A percentile compares a stretch with the other conserved stretches of the same genome.
Conservation (phyloP, 2,888 invertebrate genomes). For the Spodoptera exigua region DNA sequence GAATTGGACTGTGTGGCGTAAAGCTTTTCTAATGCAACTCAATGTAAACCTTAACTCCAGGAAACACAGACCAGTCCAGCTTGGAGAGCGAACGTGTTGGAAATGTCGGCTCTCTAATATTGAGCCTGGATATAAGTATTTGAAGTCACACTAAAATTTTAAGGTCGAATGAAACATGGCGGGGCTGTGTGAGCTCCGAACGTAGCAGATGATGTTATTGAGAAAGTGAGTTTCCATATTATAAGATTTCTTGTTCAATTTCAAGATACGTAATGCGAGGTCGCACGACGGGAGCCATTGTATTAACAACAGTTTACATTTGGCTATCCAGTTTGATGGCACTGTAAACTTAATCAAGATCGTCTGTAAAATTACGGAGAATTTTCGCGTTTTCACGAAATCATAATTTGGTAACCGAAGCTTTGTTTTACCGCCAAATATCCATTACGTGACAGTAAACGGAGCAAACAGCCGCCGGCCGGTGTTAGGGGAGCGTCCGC, state of each 20-base stretch:
- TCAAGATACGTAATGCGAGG: background rate
- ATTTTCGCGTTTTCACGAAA: conserved; percentile 29
- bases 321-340: conserved; percentile 2
- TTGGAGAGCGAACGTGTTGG: conserved; percentile 11
- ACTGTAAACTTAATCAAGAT: conserved; percentile 26
- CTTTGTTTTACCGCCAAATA: conserved; percentile 45
- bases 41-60: conserved; percentile 24
- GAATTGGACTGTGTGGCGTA: conserved; percentile 25
- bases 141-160: conserved; percentile 53
- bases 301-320: conserved; percentile 1
- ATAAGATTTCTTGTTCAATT: background rate
- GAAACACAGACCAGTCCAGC: conserved; percentile 22
- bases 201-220: conserved; percentile 9
- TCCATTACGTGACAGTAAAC: conserved; percentile 39
- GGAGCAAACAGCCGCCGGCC: conserved; percentile 19
- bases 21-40: conserved; percentile 21
- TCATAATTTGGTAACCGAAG: conserved; percentile 46
- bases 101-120: conserved; percentile 40
- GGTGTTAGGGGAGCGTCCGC: conserved; percentile 18
- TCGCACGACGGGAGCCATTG: conserved; percentile 1
- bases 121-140: conserved; percentile 44
- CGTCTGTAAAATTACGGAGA: conserved; percentile 26
- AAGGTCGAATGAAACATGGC: conserved; percentile 45
- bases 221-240: conserved; percentile 5
- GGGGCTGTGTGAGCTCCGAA: conserved; percentile 17